Conservation (phyloP, 2,797 vertebrate genomes). For the Serranus cabrilla region DNA sequence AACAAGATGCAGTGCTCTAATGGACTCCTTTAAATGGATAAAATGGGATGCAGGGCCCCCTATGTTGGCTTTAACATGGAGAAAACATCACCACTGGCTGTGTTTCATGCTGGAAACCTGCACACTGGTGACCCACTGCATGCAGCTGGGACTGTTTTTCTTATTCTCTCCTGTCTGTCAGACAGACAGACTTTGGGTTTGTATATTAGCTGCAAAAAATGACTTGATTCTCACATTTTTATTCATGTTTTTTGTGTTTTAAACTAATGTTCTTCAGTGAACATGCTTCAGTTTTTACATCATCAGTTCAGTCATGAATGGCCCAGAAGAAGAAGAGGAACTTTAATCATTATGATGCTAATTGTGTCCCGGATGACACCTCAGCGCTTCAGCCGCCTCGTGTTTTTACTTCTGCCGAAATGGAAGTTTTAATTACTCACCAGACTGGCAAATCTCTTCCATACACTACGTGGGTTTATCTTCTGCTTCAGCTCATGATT, state of each 20-base stretch:
- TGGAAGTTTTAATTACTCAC: slow-evolving; percentile 55
- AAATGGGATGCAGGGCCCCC: no score
- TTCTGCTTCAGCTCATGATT: slow-evolving; percentile 31
- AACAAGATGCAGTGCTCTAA: no score
- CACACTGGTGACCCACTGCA: no score
- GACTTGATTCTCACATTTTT: background rate
- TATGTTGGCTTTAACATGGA: no score
- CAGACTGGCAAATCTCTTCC: slow-evolving; percentile 41
- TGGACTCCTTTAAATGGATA: no score
- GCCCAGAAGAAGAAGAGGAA: slow-evolving; percentile 2
- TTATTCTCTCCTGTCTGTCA: no score
- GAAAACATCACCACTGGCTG: no score
- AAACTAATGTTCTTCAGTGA: background rate
- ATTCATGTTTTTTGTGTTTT: background rate
- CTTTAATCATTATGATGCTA: slow-evolving; percentile 26
- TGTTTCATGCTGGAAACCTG: no score
- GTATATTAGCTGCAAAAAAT: background rate
- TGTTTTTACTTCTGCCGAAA: slow-evolving; percentile 29
- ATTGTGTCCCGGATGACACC: slow-evolving; percentile 40
- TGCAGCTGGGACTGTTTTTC: no score
- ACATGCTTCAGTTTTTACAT: background rate
- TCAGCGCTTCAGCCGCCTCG: slow-evolving; percentile 3
- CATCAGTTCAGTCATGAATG: slow-evolving; percentile 17
- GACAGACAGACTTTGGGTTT: no score
- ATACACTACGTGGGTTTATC: slow-evolving; percentile 37